phyloP scores from a whole-genome alignment of 2,797 vertebrate genomes.

The Smutsia gigantea region DNA sequence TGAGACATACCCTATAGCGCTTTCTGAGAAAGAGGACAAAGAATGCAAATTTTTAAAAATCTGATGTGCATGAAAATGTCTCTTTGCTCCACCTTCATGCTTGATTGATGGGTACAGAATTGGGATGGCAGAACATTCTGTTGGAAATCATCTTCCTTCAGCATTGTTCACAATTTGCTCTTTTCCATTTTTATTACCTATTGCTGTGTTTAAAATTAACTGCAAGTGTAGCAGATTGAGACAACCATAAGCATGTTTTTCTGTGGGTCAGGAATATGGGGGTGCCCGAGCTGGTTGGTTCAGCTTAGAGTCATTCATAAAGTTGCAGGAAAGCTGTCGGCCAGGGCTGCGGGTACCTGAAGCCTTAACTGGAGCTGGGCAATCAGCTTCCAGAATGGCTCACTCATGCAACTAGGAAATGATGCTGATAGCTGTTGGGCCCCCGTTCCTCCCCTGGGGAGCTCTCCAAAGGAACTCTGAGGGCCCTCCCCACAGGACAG shows the following conservation, averaged over 20 bases:
- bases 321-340: accelerated
- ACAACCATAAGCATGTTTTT: neutral
- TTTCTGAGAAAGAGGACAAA: neutral
- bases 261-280: neutral
- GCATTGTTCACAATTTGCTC: neutral
- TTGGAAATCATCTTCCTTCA: neutral
- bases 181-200: neutral
- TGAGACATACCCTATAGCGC: neutral
- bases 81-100: neutral
- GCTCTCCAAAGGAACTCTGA: neutral
- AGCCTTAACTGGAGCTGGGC: neutral
- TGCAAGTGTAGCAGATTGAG: neutral
- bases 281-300: neutral
- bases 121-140: neutral
- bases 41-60: no score
- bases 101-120: neutral
- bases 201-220: neutral
- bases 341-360: neutral
- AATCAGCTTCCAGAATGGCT: neutral
- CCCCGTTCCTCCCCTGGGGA: neutral
- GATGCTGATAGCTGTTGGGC: no score
- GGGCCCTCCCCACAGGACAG: neutral
- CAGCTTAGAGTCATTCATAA: neutral
- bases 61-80: neutral
- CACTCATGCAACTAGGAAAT: neutral